Base-by-base conservation (phyloP, 2,888 invertebrate species). In the Drosophila lutescens region DNA sequence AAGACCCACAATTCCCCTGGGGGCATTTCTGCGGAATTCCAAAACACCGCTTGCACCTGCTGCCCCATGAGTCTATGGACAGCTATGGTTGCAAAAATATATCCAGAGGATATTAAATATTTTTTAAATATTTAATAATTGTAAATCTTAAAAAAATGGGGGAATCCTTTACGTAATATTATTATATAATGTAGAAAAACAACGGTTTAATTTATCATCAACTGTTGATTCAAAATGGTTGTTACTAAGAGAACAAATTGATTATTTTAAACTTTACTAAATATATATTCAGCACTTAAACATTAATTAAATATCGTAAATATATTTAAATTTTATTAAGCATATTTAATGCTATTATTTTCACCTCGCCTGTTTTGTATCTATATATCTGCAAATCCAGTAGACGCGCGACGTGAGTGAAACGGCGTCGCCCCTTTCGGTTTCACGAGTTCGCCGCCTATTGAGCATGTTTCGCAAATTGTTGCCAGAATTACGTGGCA, bases 391-490 rank as follows among this genome's bases (percentile, higher is more conserved):
- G 34, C 32, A 30, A 58, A 40, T 63, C 30, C 56, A 74, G 4
- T 66, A 46, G 67, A 53, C 32, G 32, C 26, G 26, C 79, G 74
- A 82, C 88, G 88, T 79, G 88, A 79, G 70, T 86, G 76, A 55
- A 38, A 23, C 51, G 49, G 43, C 51, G 34, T 49, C 30, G 46
- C 61, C 67, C 66, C 67, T 67, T 67, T 67, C 66, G 47, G 49
- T 66, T 77, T 76, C 54, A 55, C 47, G 75, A 67, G 46, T 54
- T 40, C 17, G 34, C 20, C 59, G 38, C 13, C 53, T 17, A 44
- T 65, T 53, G 54, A 57, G 36, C 32, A 56, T 26, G 74, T 85
- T 88, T 84, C 85, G 77, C 75, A 86, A 88, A 84, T 73, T 61
- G 71, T 76, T 80, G 77, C 56, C 73, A 66, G 71, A 78, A 80